Evolutionary conservation across 1,140 invertebrate species (phyloP).

Genomic region (Zaprionus lachaisei): DNA sequence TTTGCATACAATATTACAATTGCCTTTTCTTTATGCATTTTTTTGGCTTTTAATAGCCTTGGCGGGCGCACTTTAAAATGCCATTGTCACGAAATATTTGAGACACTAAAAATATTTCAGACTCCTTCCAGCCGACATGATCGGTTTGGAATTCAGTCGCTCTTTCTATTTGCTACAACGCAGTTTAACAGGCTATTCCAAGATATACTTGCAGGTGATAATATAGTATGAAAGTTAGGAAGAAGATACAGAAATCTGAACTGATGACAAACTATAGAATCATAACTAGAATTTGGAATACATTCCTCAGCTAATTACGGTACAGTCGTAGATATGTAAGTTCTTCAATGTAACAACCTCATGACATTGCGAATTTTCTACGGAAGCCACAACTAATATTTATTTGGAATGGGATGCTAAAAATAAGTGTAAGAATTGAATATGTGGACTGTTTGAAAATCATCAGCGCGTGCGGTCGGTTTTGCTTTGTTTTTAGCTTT

Average conservation of each 20-base stretch:
- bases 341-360: background rate
- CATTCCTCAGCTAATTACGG: background rate
- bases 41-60: constrained; percentile 15
- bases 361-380: background rate
- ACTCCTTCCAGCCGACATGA: background rate
- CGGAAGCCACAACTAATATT: constrained; percentile 15
- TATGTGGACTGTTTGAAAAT: constrained; percentile 6
- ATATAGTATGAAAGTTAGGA: background rate
- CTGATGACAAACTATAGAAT: no score
- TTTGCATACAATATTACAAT: constrained; percentile 53
- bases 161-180: background rate
- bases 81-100: constrained; percentile 41
- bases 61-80: background rate
- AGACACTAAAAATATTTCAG: constrained; percentile 1
- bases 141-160: background rate
- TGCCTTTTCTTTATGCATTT: constrained; percentile 55
- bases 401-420: constrained; percentile 18
- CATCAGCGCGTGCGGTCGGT: constrained; percentile 7
- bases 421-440: constrained; percentile 16
- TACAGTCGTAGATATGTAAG: background rate
- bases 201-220: background rate
- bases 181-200: background rate
- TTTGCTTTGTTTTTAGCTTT: constrained; percentile 20
- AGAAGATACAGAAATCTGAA: no score
- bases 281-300: no score